A percentile compares a stretch with the other conserved stretches of the same genome.
phyloP scores from a whole-genome alignment of 53 echinoderm and acorn worm genomes.

The Holothuria scabra region DNA sequence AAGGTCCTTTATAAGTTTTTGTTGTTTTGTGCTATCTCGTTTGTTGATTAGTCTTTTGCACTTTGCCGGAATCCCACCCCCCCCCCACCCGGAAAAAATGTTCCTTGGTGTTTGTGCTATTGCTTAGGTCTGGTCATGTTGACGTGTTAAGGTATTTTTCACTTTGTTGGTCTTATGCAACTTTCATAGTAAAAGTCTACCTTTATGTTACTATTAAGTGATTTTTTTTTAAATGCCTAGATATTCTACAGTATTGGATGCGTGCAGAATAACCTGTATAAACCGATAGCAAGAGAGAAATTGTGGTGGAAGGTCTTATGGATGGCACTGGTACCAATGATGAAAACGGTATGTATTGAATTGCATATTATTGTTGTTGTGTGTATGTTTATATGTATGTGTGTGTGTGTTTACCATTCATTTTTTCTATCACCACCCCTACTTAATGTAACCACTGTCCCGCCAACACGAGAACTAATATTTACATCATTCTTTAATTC shows the following conservation, averaged over 20 bases:
- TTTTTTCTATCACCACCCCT: no score
- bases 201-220: no score
- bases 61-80: no score
- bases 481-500: no score
- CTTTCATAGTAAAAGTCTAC: not conserved
- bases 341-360: not conserved
- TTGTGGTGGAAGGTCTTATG: not conserved
- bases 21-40: not conserved
- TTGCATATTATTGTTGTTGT: not conserved
- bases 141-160: no score
- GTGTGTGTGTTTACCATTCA: no score
- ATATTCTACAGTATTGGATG: slow-evolving; percentile 24
- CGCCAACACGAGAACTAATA: no score
- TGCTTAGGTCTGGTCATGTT: no score
- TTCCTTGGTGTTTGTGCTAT: no score
- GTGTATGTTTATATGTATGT: not conserved
- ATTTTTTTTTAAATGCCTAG: not conserved
- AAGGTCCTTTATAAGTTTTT: not conserved
- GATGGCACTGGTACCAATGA: not conserved
- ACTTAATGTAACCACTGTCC: no score
- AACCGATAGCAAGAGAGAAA: slow-evolving; percentile 1
- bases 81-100: no score
- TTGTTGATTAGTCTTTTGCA: not conserved
- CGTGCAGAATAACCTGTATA: slow-evolving; percentile 9
- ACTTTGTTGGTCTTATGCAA: no score